A percentile compares a stretch with the other conserved stretches of the same genome.
phyloP scores from a whole-genome alignment of 1,140 invertebrate species.

The Lordiphosa stackelbergi region DNA sequence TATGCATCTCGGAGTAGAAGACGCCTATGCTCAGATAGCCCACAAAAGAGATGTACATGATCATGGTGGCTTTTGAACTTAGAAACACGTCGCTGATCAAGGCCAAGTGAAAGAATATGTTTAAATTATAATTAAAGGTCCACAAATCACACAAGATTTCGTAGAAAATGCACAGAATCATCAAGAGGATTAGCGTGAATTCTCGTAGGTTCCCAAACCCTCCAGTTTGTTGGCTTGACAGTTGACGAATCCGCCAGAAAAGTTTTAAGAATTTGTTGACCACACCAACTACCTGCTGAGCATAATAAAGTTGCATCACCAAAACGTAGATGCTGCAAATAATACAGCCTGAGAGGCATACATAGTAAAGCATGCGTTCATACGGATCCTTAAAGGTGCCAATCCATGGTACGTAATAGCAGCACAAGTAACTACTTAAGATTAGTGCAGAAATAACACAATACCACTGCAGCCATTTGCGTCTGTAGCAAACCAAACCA shows the following conservation, averaged over 20 bases:
- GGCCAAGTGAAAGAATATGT: not conserved
- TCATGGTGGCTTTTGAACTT: conserved; percentile 2
- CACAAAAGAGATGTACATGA: conserved; percentile 21
- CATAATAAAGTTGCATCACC: conserved; percentile 15
- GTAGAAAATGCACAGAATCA: not conserved
- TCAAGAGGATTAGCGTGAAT: conserved; percentile 20
- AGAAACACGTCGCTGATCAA: conserved; percentile 1
- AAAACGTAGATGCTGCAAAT: conserved; percentile 4
- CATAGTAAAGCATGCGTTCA: not conserved
- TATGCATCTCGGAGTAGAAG: conserved; percentile 32
- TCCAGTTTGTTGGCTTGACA: not conserved
- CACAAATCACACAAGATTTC: not conserved
- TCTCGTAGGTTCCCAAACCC: conserved; percentile 25
- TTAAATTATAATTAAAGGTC: fast-evolving
- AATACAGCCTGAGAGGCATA: not conserved
- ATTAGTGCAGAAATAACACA: not conserved
- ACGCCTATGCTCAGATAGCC: conserved; percentile 33
- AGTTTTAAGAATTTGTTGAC: conserved; percentile 26
- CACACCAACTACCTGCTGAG: not conserved
- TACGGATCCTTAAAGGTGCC: fast-evolving
- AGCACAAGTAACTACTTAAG: not conserved
- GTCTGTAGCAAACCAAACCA: too few relatives aligned
- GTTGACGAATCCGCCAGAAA: conserved; percentile 5
- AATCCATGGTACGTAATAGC: not conserved
- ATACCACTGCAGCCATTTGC: conserved; percentile 18